A percentile compares a stretch with the other conserved stretches of the same genome.
Evolutionary conservation across 2,113 vertebrate species (phyloP).

Genomic region (Pogonocichla stellata): DNA sequence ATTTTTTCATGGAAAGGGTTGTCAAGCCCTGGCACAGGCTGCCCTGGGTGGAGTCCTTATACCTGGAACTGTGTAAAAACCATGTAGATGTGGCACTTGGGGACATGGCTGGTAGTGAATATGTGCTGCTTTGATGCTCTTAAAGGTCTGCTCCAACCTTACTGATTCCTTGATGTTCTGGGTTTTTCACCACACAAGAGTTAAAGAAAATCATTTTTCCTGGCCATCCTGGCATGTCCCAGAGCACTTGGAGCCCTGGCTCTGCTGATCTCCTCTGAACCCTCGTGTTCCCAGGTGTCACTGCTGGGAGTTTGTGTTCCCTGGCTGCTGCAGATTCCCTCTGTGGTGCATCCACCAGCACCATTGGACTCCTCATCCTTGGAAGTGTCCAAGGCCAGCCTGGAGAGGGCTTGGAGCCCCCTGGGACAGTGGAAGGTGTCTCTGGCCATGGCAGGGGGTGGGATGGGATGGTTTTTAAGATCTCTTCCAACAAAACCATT

Average conservation of each 20-base stretch:
- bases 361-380: neutral
- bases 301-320: neutral
- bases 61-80: neutral
- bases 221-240: neutral
- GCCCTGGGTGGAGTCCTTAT: neutral
- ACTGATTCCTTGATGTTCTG: neutral
- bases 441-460: neutral
- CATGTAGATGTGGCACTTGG: neutral
- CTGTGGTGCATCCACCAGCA: accelerated
- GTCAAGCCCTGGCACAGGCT: neutral
- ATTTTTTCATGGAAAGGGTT: neutral
- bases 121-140: neutral
- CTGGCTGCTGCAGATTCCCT: accelerated
- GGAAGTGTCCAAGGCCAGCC: neutral
- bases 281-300: accelerated
- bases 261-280: neutral
- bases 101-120: neutral
- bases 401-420: neutral
- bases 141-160: neutral
- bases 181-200: neutral
- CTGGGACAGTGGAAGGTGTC: neutral
- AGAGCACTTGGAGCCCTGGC: accelerated
- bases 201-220: neutral
- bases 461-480: neutral
- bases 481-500: neutral